phyloP scores from a whole-genome alignment of 2,888 invertebrate species.

The Callyntrura sp. region DNA sequence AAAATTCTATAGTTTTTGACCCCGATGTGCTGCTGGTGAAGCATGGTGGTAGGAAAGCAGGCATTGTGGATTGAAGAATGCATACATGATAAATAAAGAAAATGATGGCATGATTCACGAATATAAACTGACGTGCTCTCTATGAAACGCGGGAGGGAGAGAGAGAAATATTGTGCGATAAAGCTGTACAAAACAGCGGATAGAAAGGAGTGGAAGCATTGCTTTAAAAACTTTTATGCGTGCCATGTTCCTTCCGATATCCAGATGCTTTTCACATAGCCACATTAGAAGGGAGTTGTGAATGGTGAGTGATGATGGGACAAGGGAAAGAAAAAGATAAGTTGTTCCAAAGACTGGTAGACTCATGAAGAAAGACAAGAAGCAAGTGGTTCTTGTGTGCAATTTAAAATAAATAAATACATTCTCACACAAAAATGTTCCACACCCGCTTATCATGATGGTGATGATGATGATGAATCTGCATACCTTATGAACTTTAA shows the following conservation, averaged over 20 bases:
- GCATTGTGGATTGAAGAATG: background rate
- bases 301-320: background rate
- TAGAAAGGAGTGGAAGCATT: background rate
- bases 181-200: background rate
- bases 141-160: background rate
- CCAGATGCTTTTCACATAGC: constrained; percentile 16
- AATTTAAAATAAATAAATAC: constrained; percentile 57
- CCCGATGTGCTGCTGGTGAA: constrained; percentile 14
- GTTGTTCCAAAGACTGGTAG: background rate
- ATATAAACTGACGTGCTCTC: background rate
- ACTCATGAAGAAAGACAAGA: constrained; percentile 56
- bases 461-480: too few relatives aligned
- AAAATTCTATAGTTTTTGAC: constrained; percentile 61
- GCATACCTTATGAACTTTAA: background rate
- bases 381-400: constrained; percentile 52
- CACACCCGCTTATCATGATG: too few relatives aligned
- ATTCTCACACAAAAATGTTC: too few relatives aligned
- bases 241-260: constrained; percentile 4
- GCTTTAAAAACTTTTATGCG: background rate
- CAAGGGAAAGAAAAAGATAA: constrained; percentile 26
- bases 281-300: background rate
- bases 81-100: constrained; percentile 10
- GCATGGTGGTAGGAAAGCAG: background rate
- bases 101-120: constrained; percentile 2
- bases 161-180: background rate